Evolutionary conservation across 2,888 invertebrate species (phyloP).

Genomic region (Drosophila stalkeri): DNA sequence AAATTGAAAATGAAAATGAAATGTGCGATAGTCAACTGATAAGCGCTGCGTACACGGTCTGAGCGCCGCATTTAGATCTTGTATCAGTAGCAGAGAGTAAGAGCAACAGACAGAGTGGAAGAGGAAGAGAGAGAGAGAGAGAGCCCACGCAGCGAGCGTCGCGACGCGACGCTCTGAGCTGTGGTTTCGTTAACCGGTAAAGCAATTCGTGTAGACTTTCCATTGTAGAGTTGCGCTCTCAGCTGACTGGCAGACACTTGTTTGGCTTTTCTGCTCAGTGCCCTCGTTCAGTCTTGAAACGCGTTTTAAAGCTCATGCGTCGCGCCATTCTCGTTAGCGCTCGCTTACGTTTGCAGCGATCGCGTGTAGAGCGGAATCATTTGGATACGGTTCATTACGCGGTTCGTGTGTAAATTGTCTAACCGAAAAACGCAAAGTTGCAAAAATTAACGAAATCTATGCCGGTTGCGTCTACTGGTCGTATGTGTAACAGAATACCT

Average conservation of each 20-base stretch:
- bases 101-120: neutral
- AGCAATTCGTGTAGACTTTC: conserved; percentile 57
- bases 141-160: conserved; percentile 28
- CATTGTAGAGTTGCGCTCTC: conserved; percentile 56
- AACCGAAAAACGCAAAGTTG: conserved; percentile 37
- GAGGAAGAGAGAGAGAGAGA: conserved; percentile 13
- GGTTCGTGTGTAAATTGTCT: conserved; percentile 33
- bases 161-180: conserved; percentile 11
- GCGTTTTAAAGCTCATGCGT: conserved; percentile 76
- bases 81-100: conserved; percentile 42
- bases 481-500: conserved; percentile 38
- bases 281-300: conserved; percentile 72
- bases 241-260: conserved; percentile 62
- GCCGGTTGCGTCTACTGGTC: conserved; percentile 6
- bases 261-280: conserved; percentile 58
- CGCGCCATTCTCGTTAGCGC: conserved; percentile 28
- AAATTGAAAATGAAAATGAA: conserved; percentile 74
- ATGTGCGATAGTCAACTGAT: conserved; percentile 74
- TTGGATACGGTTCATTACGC: conserved; percentile 52
- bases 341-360: conserved; percentile 26
- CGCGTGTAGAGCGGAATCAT: conserved; percentile 45
- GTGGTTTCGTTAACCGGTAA: conserved; percentile 54
- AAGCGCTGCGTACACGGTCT: conserved; percentile 49
- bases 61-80: conserved; percentile 63
- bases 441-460: conserved; percentile 46